A percentile compares a stretch with the other conserved stretches of the same genome.
Evolutionary conservation across 2,113 vertebrate species (phyloP).

Genomic region (Mobula hypostoma): DNA sequence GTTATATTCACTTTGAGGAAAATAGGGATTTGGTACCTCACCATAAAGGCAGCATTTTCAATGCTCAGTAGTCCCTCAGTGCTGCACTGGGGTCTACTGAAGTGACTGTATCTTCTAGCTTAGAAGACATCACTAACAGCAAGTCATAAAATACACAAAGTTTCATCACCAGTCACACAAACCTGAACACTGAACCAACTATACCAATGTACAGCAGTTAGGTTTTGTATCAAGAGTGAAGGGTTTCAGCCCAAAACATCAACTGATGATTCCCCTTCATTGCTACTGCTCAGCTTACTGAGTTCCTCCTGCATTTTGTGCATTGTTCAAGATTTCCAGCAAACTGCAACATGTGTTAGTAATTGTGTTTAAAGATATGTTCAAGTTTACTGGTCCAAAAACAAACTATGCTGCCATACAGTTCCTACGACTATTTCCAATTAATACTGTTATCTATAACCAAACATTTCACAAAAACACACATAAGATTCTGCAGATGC

Average conservation of each 20-base stretch:
- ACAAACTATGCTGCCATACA: too few species aligned
- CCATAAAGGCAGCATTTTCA: not conserved
- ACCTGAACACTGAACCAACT: not conserved
- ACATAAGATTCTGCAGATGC: too few species aligned
- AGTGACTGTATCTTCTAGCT: too few species aligned
- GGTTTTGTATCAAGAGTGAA: not conserved
- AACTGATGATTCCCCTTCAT: too few species aligned
- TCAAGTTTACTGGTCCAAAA: not conserved
- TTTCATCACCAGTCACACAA: not conserved
- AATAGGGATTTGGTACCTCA: not conserved
- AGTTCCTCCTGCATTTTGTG: too few species aligned
- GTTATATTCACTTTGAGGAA: not conserved
- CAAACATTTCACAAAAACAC: too few species aligned
- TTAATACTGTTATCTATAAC: too few species aligned
- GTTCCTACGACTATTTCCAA: too few species aligned
- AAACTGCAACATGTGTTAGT: too few species aligned
- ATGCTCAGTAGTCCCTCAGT: not conserved
- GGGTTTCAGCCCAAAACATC: too few species aligned
- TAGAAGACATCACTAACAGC: not conserved
- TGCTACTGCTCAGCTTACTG: too few species aligned
- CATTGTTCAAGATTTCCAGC: too few species aligned
- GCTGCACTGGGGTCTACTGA: not conserved
- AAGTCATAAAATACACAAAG: not conserved
- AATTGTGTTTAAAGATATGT: not conserved
- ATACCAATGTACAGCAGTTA: not conserved